Conservation (phyloP, 2,888 invertebrate genomes). For the Platypus cylindrus region DNA sequence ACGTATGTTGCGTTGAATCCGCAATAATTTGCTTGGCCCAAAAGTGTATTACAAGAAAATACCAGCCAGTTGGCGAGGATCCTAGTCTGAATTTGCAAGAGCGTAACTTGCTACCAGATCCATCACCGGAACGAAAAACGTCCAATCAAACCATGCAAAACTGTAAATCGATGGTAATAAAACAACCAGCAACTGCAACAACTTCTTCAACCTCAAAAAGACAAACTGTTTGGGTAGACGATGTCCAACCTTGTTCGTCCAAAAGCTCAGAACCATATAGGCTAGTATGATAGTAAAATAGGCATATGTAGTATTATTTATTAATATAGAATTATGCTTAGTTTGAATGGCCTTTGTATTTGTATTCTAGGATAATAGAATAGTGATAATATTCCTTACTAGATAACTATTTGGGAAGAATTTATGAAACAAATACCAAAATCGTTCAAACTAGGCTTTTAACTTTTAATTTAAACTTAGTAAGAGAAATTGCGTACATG, state of each 20-base stretch:
- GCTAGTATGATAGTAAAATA: conserved; percentile 31
- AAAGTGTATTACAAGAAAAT: conserved; percentile 41
- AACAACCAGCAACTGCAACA: conserved; percentile 19
- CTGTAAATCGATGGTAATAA: conserved; percentile 32
- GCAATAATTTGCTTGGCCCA: conserved; percentile 45
- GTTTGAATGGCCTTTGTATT: too few relatives aligned
- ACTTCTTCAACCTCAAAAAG: conserved; percentile 4
- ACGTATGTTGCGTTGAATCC: conserved; percentile 48
- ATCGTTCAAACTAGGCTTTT: too few relatives aligned
- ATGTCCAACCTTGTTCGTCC: conserved; percentile 38
- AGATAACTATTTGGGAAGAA: too few relatives aligned
- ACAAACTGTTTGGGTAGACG: conserved; percentile 25
- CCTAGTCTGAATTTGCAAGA: conserved; percentile 43
- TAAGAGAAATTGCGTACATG: too few relatives aligned
- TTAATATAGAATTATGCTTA: too few relatives aligned
- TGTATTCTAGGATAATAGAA: too few relatives aligned
- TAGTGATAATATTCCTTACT: too few relatives aligned
- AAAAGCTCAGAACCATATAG: conserved; percentile 33
- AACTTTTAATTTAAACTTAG: too few relatives aligned
- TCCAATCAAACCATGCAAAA: conserved; percentile 34
- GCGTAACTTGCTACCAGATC: conserved; percentile 29
- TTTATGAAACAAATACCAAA: too few relatives aligned
- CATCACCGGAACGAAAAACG: conserved; percentile 29
- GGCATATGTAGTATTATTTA: conserved; percentile 2
- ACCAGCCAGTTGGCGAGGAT: conserved; percentile 50